Percentiles rank a stretch among this genome's conserved stretches.
Evolutionary conservation across 2,797 vertebrate species (phyloP).

Genomic region (Intellagama lesueurii): DNA sequence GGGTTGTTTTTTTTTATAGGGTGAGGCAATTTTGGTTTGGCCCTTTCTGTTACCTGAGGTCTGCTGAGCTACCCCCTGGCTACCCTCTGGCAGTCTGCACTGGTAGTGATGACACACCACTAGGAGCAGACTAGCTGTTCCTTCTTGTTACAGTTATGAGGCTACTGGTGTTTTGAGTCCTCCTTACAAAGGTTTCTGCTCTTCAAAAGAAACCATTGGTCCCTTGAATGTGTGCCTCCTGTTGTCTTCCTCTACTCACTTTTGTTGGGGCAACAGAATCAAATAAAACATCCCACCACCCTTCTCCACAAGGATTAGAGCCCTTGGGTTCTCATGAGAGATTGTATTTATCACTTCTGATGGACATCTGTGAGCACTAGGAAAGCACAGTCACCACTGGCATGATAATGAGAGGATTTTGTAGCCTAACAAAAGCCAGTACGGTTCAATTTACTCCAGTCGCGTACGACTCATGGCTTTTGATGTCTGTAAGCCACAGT

Average conservation of each 20-base stretch:
- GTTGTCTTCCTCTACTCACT: not conserved
- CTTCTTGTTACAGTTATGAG: not conserved
- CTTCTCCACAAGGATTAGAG: slow-evolving; percentile 63
- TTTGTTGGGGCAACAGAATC: not conserved
- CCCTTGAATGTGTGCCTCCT: not conserved
- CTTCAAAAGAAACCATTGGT: not conserved
- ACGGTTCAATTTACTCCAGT: slow-evolving; percentile 70
- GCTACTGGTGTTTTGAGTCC: not conserved
- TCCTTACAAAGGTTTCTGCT: not conserved
- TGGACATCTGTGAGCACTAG: slow-evolving; percentile 75
- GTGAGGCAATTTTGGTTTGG: not conserved
- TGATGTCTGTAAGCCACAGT: slow-evolving; percentile 70
- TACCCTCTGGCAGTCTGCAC: not conserved
- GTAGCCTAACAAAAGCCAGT: slow-evolving; percentile 62
- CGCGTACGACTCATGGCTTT: slow-evolving; percentile 65
- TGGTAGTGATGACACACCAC: not conserved
- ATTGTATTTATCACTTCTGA: slow-evolving; percentile 74
- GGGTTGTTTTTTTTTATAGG: not conserved
- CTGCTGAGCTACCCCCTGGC: not conserved
- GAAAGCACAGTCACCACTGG: slow-evolving; percentile 65
- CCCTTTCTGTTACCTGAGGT: not conserved
- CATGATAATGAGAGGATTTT: slow-evolving; percentile 78
- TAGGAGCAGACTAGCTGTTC: not conserved
- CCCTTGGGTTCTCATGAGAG: slow-evolving; percentile 59
- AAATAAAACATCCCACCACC: not conserved